Evolutionary conservation across 2,797 vertebrate genomes (phyloP).

Genomic region (Poliocrania exsul): DNA sequence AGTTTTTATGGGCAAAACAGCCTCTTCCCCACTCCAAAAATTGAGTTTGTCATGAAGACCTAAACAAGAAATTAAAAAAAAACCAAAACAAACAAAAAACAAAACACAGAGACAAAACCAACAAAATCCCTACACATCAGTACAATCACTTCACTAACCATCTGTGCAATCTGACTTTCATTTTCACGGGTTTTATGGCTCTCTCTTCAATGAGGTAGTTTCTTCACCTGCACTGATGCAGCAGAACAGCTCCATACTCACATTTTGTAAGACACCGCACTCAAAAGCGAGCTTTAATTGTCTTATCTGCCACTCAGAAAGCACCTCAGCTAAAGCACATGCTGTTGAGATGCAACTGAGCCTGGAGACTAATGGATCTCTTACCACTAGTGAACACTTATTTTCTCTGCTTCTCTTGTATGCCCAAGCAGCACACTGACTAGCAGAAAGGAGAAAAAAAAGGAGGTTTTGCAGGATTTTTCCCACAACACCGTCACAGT

Average conservation of each 20-base stretch:
- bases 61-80: not conserved
- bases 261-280: not conserved
- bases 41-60: not conserved
- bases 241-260: not conserved
- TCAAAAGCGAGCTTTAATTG: not conserved
- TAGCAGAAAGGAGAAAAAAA: not conserved
- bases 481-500: not conserved
- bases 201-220: not conserved
- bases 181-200: not conserved
- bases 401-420: not conserved
- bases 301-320: not conserved
- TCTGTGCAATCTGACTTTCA: not conserved
- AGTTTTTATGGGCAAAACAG: not conserved
- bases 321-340: not conserved
- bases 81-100: not conserved
- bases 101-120: not conserved
- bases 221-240: not conserved
- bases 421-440: not conserved
- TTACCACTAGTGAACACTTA: not conserved
- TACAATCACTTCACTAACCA: not conserved
- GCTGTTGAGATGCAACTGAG: not conserved
- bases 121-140: not conserved
- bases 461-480: not conserved
- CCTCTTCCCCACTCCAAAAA: not conserved
- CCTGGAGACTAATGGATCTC: not conserved